Evolutionary conservation across 2,888 invertebrate genomes (phyloP).

Genomic region (Diachrysia chrysitis): DNA sequence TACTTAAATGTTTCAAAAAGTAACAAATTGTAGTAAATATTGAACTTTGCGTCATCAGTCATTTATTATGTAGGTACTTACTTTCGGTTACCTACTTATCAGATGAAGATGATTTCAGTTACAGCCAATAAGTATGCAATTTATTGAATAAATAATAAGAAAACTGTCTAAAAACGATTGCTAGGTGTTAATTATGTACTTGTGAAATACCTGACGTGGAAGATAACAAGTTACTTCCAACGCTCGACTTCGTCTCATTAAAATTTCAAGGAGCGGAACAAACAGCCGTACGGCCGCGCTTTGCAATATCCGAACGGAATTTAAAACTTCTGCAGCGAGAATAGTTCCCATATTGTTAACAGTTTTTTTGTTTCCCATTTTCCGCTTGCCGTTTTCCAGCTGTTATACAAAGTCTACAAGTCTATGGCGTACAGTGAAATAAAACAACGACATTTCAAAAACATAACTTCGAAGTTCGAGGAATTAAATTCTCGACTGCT

Average conservation of each 20-base stretch:
- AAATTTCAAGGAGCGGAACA: conserved; percentile 72
- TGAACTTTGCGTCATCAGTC: too few species aligned
- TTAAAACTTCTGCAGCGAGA: conserved; percentile 66
- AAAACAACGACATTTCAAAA: conserved; percentile 21
- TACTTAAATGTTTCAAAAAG: too few species aligned
- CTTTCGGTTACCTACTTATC: not conserved
- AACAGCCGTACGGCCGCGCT: conserved; percentile 59
- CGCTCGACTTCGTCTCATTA: conserved; percentile 67
- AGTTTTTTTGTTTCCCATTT: conserved; percentile 50
- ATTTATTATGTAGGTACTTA: too few species aligned
- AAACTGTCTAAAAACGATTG: conserved; percentile 39
- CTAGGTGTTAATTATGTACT: conserved; percentile 49
- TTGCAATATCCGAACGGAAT: conserved; percentile 70
- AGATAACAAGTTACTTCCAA: conserved; percentile 52
- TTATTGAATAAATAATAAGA: conserved; percentile 34
- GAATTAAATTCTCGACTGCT: conserved; percentile 19
- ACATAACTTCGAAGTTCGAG: conserved; percentile 28
- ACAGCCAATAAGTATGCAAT: conserved; percentile 23
- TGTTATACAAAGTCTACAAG: conserved; percentile 36
- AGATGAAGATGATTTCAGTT: not conserved
- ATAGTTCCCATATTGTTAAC: conserved; percentile 59
- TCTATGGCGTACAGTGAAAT: conserved; percentile 9
- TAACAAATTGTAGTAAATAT: too few species aligned
- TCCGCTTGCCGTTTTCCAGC: conserved; percentile 46
- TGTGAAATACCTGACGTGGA: conserved; percentile 47